Evolutionary conservation across 1,140 invertebrate genomes (phyloP).

Genomic region (Drosophila bipectinata): DNA sequence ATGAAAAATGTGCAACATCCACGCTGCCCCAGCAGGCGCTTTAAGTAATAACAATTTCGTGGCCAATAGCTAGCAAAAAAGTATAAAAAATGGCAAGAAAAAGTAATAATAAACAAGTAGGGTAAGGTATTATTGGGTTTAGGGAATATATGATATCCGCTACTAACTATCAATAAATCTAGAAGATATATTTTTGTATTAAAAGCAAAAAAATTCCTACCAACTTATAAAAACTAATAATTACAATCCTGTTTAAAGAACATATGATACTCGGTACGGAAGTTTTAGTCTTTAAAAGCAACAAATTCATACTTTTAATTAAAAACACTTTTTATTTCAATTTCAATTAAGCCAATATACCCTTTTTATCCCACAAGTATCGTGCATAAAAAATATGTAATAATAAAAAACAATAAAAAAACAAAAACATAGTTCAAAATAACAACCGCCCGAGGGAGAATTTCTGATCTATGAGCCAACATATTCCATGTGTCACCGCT

Average conservation of each 20-base stretch:
- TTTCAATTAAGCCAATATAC: background rate
- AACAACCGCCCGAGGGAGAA: conserved; percentile 18
- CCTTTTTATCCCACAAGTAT: background rate
- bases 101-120: conserved; percentile 1
- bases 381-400: background rate
- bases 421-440: conserved; percentile 48
- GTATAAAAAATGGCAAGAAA: conserved; percentile 13
- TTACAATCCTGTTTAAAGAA: too few species aligned
- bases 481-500: conserved; percentile 59
- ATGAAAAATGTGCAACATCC: conserved; percentile 60
- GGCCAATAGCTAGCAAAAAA: conserved; percentile 11
- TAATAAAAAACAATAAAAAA: conserved; percentile 1
- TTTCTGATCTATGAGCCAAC: conserved; percentile 55
- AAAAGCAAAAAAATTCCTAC: too few species aligned
- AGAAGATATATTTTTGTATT: too few species aligned
- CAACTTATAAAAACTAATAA: too few species aligned
- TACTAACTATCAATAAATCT: background rate
- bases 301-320: too few species aligned
- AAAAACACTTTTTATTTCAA: too few species aligned
- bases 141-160: background rate
- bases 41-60: conserved; percentile 69
- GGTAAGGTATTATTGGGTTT: background rate
- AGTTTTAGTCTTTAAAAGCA: too few species aligned
- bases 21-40: conserved; percentile 48
- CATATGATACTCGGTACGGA: too few species aligned